Evolutionary conservation across 2,113 vertebrate species (phyloP).

Genomic region (Phylloscopus whistleri): DNA sequence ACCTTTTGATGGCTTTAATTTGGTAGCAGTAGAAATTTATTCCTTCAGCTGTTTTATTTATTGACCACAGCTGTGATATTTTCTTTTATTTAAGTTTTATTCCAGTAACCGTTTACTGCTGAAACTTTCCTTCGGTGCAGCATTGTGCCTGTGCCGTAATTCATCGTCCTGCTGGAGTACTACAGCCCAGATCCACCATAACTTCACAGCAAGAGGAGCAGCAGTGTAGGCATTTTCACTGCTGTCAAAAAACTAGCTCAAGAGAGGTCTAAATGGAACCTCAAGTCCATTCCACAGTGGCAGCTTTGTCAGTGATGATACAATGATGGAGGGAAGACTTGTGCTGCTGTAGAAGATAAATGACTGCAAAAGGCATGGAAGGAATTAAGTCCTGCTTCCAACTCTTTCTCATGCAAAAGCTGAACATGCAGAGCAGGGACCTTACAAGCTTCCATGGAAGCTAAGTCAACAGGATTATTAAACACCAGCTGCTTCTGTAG

Average conservation of each 20-base stretch:
- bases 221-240: background rate
- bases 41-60: background rate
- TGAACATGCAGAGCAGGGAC: background rate
- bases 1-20: conserved; percentile 16
- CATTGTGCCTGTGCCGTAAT: background rate
- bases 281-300: background rate
- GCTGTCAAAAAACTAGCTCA: background rate
- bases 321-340: background rate
- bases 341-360: background rate
- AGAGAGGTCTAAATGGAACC: background rate
- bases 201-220: background rate
- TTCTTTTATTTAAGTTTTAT: background rate
- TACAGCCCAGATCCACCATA: background rate
- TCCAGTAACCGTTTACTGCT: background rate
- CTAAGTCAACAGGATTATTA: background rate
- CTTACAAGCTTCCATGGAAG: background rate
- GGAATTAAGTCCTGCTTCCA: background rate
- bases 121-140: background rate
- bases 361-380: background rate
- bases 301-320: background rate
- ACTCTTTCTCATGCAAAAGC: background rate
- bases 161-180: background rate
- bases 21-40: background rate
- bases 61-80: background rate
- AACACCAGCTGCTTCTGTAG: background rate